These are phyloP conservation scores for Gonatopus flavifemur DNA, from an alignment of 1,140 invertebrate species.

Conservation along the genomic window DNA sequence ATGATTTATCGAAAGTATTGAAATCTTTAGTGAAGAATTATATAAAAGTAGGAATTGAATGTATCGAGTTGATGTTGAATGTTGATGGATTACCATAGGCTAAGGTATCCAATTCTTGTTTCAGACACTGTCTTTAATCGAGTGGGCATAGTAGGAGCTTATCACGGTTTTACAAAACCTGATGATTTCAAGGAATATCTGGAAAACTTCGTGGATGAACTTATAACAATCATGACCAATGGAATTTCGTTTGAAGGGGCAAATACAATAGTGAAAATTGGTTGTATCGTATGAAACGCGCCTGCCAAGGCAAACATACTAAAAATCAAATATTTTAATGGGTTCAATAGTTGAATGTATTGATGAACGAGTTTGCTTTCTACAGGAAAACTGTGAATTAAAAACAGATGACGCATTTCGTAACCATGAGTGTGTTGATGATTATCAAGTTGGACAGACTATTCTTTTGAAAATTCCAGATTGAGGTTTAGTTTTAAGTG, in stretches of 20 bases:
- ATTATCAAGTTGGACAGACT: conserved; percentile 16
- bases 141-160: neutral
- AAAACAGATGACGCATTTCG: conserved; percentile 32
- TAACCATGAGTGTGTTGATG: conserved; percentile 15
- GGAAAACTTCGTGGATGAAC: neutral
- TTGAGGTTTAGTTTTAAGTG: conserved; percentile 24
- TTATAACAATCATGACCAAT: neutral
- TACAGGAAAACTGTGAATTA: conserved; percentile 3
- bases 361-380: conserved; percentile 24
- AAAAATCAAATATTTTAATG: conserved; percentile 34
- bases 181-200: neutral
- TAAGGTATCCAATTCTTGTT: neutral
- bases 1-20: neutral
- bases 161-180: neutral
- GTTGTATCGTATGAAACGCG: conserved; percentile 39
- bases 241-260: neutral
- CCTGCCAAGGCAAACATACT: conserved; percentile 20
- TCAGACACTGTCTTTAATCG: neutral
- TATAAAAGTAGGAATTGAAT: neutral
- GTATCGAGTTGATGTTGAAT: neutral
- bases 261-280: conserved; percentile 11
- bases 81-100: neutral
- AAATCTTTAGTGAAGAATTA: neutral
- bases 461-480: conserved; percentile 7
- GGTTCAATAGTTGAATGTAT: conserved; percentile 36